Base-by-base conservation (phyloP, 2,113 vertebrate species). In the Phoxinus phoxinus region DNA sequence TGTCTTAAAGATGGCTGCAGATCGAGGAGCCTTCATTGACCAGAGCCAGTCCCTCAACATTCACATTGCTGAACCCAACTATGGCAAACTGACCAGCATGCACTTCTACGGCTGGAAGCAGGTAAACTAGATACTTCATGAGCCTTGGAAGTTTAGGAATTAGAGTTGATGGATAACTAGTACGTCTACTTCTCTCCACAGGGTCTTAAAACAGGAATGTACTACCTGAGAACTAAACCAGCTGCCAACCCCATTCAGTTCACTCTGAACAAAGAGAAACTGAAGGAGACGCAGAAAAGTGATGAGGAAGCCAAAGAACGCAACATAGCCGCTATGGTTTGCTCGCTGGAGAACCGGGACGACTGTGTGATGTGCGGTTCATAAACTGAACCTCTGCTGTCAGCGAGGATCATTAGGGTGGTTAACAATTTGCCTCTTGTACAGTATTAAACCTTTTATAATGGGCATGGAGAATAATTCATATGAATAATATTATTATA, bases 41-140 rank as follows among this genome's bases (percentile, higher is more conserved):
- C 98, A 99, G 94, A 99, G 98, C 91, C 98, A 99, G 92, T 99
- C 98, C 5, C 94, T 99, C 25, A 99, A 99, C 91, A 99, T 99
- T 89, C 98, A 99, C 61, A 97, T 99, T 0, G 98, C 98, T 0
- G 97, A 99, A 65, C 98, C 98, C 61, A 99, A 98, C 93, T 99
- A 99, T 0, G 97, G 98, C 69, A 99, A 99, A 86, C 97, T 99
- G 78, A 97, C 96, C 89, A 99, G 98, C 93, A 99, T 99, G 98
- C 98, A 99, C 92, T 99, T 99, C 93, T 99, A 96, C 0, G 98
- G 98, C 19, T 99, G 98, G 98, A 98, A 99, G 67, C 94, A 98
- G 97, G 98, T 98, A 80, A 6, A 90, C 59, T 3, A 35, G n/a
- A 19, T 23, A 23, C 4, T 48, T 30, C 4, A 19, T 27, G 17